Evolutionary conservation across 2,113 vertebrate genomes (phyloP), one percentile per base, ranked within the genome.

Genomic region (Urocolius indicus): DNA sequence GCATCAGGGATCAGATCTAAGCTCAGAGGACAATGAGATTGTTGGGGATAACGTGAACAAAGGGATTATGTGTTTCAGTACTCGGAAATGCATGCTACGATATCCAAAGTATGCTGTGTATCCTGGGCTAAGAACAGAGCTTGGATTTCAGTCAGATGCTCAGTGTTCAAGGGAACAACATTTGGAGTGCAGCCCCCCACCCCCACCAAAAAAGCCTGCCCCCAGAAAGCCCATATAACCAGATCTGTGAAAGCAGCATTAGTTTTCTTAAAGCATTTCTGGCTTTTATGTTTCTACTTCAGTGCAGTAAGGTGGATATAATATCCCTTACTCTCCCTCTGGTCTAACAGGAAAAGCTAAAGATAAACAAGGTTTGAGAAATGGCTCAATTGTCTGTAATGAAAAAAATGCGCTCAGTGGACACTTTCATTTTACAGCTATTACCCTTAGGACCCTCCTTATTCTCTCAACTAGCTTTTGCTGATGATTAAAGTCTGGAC

Each of bases 401-500:
- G 89, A 97, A 95, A 97, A 89, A 97, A 96, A 96, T 79, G 89
- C 16, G 20, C 78, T 97, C 71, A 18, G 63, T 54, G 95, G 93
- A 95, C 96, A 84, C 87, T 91, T 91, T 91, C 67, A 66, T 96
- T 93, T 95, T 95, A 92, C 84, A 90, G 77, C 93, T 92, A 96
- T 97, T 97, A 93, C 85, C 82, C 90, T 76, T 68, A 95, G 89
- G 96, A 94, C 81, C 86, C 45, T 92, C 67, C 82, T 95, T 89
- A 86, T 92, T 97, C 96, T 96, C 96, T 54, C 24, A 88, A 87
- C 89, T 93, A 23, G 55, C 76, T 94, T 69, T 95, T 96, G 91
- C 59, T 67, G 16, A 96, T 98, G 96, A 98, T 98, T 98, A 96
- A 97, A 97, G 83, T 97, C 95, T 95, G 97, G 96, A 97, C 74